phyloP scores from a whole-genome alignment of 2,113 vertebrate genomes.

The Enhydra lutris region DNA sequence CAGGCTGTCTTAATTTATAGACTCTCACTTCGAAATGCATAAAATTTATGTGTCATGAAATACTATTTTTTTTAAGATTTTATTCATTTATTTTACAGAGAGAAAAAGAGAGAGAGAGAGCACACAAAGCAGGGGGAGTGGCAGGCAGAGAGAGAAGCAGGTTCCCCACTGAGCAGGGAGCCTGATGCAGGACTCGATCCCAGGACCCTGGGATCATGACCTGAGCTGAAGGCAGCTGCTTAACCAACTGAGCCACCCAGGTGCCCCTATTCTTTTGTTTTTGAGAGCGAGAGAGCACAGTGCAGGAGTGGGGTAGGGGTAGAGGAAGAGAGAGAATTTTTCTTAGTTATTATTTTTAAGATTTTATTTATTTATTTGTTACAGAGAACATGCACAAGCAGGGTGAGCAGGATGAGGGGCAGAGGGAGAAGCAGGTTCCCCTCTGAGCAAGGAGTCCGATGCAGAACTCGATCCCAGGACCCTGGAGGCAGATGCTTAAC shows the following conservation, averaged over 20 bases:
- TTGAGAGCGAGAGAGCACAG: not conserved
- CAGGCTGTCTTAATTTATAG: not conserved
- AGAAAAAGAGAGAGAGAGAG: too few relatives aligned
- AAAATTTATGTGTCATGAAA: not conserved
- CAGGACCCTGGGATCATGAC: too few relatives aligned
- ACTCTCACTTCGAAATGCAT: not conserved
- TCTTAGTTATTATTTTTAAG: not conserved
- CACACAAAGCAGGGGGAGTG: too few relatives aligned
- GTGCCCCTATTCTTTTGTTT: not conserved
- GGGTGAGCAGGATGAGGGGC: not conserved
- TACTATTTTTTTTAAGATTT: not conserved
- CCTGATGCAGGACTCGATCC: too few relatives aligned
- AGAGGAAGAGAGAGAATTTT: not conserved
- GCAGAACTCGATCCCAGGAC: not conserved
- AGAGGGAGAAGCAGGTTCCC: not conserved
- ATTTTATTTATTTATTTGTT: not conserved
- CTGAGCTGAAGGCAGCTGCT: too few relatives aligned
- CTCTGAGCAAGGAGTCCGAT: fast-evolving
- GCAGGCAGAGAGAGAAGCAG: too few relatives aligned
- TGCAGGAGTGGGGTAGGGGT: not conserved
- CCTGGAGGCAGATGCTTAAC: not conserved
- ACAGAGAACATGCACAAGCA: not conserved
- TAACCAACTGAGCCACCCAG: too few relatives aligned
- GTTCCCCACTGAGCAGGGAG: too few relatives aligned
- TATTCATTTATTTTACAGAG: too few relatives aligned